A percentile compares a stretch with the other conserved stretches of the same genome.
Conservation (phyloP, 2,797 vertebrate genomes). For the Chaetodon trifasciatus region DNA sequence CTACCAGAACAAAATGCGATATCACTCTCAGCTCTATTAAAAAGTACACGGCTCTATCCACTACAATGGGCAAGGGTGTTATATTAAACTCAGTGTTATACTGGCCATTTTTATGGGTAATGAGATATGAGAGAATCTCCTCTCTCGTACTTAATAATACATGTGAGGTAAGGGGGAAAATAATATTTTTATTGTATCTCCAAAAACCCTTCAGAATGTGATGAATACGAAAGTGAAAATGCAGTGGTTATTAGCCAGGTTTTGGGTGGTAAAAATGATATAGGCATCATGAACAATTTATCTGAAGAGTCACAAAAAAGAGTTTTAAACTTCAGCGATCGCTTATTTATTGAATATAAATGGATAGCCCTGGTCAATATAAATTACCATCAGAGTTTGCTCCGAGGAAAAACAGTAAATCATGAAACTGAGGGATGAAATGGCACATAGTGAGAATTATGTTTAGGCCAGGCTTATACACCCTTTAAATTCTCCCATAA, state of each 20-base stretch:
- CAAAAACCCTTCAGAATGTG: constrained; percentile 52
- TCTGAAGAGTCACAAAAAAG: constrained; percentile 46
- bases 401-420: constrained; percentile 35
- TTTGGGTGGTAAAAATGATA: constrained; percentile 63
- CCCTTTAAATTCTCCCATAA: background rate
- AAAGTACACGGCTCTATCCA: constrained; percentile 45
- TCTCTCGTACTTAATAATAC: constrained; percentile 71
- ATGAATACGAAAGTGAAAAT: constrained; percentile 52
- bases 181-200: constrained; percentile 71
- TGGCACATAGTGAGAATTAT: constrained; percentile 2
- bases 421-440: constrained; percentile 31
- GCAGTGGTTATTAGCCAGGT: constrained; percentile 37
- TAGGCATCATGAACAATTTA: constrained; percentile 64
- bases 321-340: constrained; percentile 54
- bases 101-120: constrained; percentile 69
- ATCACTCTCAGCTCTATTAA: constrained; percentile 63
- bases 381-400: constrained; percentile 50
- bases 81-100: constrained; percentile 62
- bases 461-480: background rate
- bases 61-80: constrained; percentile 43
- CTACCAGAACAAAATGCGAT: constrained; percentile 41
- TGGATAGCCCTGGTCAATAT: constrained; percentile 36
- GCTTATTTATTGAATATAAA: constrained; percentile 68
- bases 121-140: constrained; percentile 66
- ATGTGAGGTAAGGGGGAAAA: constrained; percentile 61